These are phyloP conservation scores for Nesogale talazaci DNA, from an alignment of 2,113 vertebrate genomes.

Conservation along the genomic window DNA sequence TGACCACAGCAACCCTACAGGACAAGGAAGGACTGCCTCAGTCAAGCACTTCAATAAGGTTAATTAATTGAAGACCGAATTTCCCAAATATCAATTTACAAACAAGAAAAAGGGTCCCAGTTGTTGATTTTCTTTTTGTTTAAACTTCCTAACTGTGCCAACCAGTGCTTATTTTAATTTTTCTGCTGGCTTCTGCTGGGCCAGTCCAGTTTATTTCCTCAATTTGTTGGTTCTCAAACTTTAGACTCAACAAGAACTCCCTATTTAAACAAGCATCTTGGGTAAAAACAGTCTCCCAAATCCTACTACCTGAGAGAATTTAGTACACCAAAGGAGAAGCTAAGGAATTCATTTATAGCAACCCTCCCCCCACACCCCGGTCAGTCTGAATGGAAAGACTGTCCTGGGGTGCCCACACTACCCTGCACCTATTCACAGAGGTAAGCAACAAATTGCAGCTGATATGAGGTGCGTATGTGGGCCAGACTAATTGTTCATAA, in stretches of 20 bases:
- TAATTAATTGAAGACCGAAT: neutral
- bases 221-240: neutral
- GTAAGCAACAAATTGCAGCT: neutral
- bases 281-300: neutral
- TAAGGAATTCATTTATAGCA: neutral
- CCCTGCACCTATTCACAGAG: neutral
- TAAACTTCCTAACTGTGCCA: neutral
- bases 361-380: neutral
- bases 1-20: no score
- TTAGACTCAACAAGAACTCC: neutral
- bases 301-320: neutral
- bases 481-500: no score
- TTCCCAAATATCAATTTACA: neutral
- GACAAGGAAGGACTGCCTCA: no score
- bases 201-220: neutral
- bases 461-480: no score
- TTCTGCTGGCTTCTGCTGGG: neutral
- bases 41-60: no score
- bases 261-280: neutral
- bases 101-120: neutral
- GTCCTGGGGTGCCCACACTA: neutral
- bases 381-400: neutral
- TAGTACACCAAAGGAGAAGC: neutral
- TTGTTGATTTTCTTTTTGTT: neutral
- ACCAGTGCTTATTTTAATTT: neutral